phyloP scores from a whole-genome alignment of 2,113 vertebrate genomes.

The Edolisoma coerulescens region DNA sequence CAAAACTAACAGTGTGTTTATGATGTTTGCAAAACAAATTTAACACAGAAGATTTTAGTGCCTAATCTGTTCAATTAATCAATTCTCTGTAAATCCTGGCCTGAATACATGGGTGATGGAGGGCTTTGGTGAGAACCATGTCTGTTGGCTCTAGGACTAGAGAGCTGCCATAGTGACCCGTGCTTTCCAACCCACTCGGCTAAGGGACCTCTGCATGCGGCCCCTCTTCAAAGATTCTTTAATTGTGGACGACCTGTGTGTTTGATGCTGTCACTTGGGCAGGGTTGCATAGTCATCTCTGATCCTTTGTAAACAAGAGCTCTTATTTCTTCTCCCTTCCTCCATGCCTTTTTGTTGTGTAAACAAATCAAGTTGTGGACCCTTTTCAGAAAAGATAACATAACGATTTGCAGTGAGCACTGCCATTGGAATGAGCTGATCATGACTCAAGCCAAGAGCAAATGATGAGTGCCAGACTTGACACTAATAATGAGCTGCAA shows the following conservation, averaged over 20 bases:
- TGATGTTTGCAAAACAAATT: not conserved
- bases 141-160: not conserved
- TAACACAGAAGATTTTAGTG: not conserved
- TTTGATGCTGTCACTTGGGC: not conserved
- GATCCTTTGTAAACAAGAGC: not conserved
- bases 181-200: not conserved
- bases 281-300: not conserved
- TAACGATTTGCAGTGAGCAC: not conserved
- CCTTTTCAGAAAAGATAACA: not conserved
- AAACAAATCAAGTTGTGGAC: not conserved
- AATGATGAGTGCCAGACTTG: not conserved
- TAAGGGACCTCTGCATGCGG: accelerated
- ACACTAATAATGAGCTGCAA: not conserved
- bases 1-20: not conserved
- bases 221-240: not conserved
- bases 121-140: not conserved
- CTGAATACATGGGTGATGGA: not conserved
- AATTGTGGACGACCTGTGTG: not conserved
- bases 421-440: not conserved
- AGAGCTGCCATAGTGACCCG: not conserved
- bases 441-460: not conserved
- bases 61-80: not conserved
- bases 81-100: not conserved
- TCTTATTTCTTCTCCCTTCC: not conserved
- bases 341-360: not conserved